A percentile compares a stretch with the other conserved stretches of the same genome.
Conservation (phyloP, 53 echinoderm and acorn worm genomes). For the Pentamera pediparva region DNA sequence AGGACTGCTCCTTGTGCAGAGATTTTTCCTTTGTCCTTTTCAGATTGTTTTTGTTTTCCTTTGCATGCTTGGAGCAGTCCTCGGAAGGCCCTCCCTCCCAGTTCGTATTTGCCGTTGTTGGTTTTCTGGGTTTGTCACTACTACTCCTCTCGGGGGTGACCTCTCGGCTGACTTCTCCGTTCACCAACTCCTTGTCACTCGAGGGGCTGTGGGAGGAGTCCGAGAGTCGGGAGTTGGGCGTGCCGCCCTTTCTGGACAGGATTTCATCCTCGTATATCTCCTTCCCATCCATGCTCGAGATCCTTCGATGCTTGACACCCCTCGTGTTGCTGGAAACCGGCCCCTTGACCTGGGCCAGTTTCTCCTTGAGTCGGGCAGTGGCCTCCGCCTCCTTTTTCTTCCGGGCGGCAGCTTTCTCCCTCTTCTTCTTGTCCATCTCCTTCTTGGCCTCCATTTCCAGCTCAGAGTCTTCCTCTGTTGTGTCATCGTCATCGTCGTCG, state of each 20-base stretch:
- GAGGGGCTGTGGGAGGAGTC: neutral
- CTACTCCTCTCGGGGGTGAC: constrained; percentile 1
- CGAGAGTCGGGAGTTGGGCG: constrained; percentile 5
- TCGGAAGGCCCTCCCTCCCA: neutral
- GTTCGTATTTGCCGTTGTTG: neutral
- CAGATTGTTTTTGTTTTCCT: neutral
- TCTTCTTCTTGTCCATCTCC: constrained; percentile 9
- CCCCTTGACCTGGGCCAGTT: constrained; percentile 12
- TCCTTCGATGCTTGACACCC: constrained; percentile 15
- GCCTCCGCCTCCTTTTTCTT: constrained; percentile 34
- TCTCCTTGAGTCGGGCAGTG: constrained; percentile 13
- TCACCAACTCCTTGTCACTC: neutral
- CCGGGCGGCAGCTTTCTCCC: constrained; percentile 5
- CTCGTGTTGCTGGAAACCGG: constrained; percentile 27
- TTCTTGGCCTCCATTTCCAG: constrained; percentile 19
- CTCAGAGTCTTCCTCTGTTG: constrained; percentile 9
- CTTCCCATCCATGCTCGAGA: constrained; percentile 24
- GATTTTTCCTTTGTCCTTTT: constrained; percentile 27
- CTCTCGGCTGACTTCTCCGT: neutral
- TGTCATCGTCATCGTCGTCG: neutral
- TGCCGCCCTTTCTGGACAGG: constrained; percentile 6
- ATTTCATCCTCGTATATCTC: constrained; percentile 20
- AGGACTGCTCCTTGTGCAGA: no score
- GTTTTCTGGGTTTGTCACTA: neutral
- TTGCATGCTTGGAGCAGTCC: neutral